Evolutionary conservation across 53 echinoderm and acorn worm genomes (phyloP), one percentile per base, ranked within the genome.

Genomic region (Temnopleurus reevesii): DNA sequence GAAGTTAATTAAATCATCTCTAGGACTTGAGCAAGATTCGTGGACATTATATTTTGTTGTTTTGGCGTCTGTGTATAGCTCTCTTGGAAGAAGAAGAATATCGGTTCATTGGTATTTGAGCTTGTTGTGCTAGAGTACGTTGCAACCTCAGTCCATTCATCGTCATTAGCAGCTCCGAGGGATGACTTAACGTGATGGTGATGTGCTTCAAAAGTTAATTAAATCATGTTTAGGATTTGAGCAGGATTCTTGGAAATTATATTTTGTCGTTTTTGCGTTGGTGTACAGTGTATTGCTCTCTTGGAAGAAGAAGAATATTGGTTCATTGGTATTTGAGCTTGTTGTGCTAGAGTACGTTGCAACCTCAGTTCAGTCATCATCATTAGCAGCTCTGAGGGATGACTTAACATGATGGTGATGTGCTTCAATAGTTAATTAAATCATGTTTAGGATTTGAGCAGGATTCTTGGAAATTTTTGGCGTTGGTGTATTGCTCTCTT

Each of bases 351-450:
- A 63, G 41, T 15, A 21, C 15, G 41, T 41, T 18, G 71, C 38
- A 38, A 41, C 36, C 71, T 33, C 41, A 19, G 21, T 71, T 27
- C 41, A 36, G n/a, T 41, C 36, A 21, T 41, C 71, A 38, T 71
- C 4, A 23, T 71, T 21, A 1, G 71, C 15, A 18, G 71, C 71
- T 71, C 21, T 41, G n/a, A 0, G 41, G 71, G 71, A 43, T 71
- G 71, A 23, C 41, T 41, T 0, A 71, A 23, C 71, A 8, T 71
- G 71, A 23, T 43, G 15, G 19, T n/a, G n/a, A n/a, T n/a, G n/a
- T n/a, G n/a, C n/a, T n/a, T n/a, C n/a, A n/a, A n/a, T n/a, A 71
- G 71, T 38, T 41, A n/a, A 71, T 41, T 71, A 71, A 21, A 71
- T 19, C 7, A 23, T 71, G n/a, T 10, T 5, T 71, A 41, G 71